A percentile compares a stretch with the other conserved stretches of the same genome.
phyloP scores from a whole-genome alignment of 2,888 invertebrate genomes.

The Pollenia amentaria region DNA sequence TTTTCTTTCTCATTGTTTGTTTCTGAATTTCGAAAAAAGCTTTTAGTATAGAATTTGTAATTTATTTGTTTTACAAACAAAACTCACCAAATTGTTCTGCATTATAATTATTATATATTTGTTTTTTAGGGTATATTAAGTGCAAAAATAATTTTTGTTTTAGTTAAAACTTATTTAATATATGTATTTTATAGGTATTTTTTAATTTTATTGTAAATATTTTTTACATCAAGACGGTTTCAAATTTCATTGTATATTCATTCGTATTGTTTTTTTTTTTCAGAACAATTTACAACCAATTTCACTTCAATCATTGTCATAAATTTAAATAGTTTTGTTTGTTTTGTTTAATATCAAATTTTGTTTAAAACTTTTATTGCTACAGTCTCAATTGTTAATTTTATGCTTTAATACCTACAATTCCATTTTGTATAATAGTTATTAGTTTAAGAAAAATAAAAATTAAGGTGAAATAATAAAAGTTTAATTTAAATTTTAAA shows the following conservation, averaged over 20 bases:
- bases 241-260: slow-evolving; percentile 47
- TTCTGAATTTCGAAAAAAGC: slow-evolving; percentile 32
- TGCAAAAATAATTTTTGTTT: slow-evolving; percentile 62
- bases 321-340: slow-evolving; percentile 42
- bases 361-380: slow-evolving; percentile 62
- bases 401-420: slow-evolving; percentile 51
- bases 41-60: slow-evolving; percentile 15
- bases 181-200: slow-evolving; percentile 1
- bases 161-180: slow-evolving; percentile 40
- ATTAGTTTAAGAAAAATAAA: slow-evolving; percentile 35
- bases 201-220: slow-evolving; percentile 43
- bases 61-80: not conserved
- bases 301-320: slow-evolving; percentile 58
- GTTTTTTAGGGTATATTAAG: slow-evolving; percentile 37
- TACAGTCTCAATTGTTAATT: slow-evolving; percentile 66
- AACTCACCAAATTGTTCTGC: slow-evolving; percentile 27
- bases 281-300: slow-evolving; percentile 70
- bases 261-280: slow-evolving; percentile 27
- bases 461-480: slow-evolving; percentile 5
- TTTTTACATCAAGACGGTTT: slow-evolving; percentile 67
- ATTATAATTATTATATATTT: slow-evolving; percentile 1
- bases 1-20: slow-evolving; percentile 23
- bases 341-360: slow-evolving; percentile 14
- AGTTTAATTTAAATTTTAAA: slow-evolving; percentile 23
- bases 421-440: slow-evolving; percentile 41